phyloP scores from a whole-genome alignment of 2,888 invertebrate species.

The Cataglyphis livida region DNA sequence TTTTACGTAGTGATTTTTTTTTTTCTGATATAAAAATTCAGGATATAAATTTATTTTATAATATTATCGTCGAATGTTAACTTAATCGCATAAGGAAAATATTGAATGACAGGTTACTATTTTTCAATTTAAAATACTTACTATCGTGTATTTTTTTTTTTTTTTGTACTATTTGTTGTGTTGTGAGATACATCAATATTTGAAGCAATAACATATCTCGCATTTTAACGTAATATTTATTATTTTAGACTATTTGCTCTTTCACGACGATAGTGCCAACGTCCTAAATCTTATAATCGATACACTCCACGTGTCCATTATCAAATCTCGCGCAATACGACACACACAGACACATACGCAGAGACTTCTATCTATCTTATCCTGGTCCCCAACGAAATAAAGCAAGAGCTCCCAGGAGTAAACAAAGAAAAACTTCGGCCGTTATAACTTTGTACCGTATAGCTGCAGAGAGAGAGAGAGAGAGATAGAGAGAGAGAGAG shows the following conservation, averaged over 20 bases:
- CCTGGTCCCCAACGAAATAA: slow-evolving; percentile 43
- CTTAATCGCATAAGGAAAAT: not conserved
- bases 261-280: not conserved
- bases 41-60: not conserved
- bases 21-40: not conserved
- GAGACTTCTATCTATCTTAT: slow-evolving; percentile 38
- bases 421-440: slow-evolving; percentile 46
- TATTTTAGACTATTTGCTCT: not conserved
- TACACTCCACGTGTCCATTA: slow-evolving; percentile 40
- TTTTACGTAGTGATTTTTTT: not conserved
- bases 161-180: not conserved
- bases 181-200: not conserved
- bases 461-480: not conserved
- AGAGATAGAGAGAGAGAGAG: not conserved
- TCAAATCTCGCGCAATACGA: slow-evolving; percentile 32
- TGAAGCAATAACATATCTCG: not conserved
- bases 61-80: not conserved
- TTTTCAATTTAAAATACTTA: slow-evolving; percentile 4
- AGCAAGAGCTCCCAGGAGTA: slow-evolving; percentile 22
- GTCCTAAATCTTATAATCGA: slow-evolving; percentile 29
- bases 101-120: not conserved
- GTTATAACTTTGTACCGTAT: slow-evolving; percentile 42
- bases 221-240: slow-evolving; percentile 17
- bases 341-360: not conserved
- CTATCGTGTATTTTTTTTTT: not conserved